These are phyloP conservation scores for Ceratosolen fusciceps DNA, from an alignment of 1,140 invertebrate species.

Conservation along the genomic window DNA sequence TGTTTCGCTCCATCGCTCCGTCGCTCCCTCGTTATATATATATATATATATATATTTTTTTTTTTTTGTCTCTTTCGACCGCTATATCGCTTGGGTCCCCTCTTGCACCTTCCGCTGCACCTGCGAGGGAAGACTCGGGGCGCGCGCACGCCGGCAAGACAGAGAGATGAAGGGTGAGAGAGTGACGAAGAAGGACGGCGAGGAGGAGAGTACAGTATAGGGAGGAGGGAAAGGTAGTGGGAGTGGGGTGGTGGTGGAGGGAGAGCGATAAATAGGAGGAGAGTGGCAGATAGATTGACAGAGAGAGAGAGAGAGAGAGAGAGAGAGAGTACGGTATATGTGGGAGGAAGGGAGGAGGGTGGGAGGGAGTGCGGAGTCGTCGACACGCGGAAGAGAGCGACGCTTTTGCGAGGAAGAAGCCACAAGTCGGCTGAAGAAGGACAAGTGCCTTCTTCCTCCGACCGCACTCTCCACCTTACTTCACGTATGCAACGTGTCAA, in stretches of 20 bases:
- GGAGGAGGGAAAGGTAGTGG: neutral
- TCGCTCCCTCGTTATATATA: neutral
- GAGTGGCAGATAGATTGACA: neutral
- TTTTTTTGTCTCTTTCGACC: neutral
- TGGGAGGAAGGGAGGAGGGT: neutral
- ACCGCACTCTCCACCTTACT: neutral
- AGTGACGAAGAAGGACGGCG: too few species aligned
- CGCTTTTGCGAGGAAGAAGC: constrained; percentile 7
- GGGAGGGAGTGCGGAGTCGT: too few species aligned
- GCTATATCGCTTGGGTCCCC: neutral
- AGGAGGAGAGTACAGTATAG: neutral
- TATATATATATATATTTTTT: neutral
- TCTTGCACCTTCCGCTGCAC: neutral
- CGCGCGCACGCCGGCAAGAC: neutral
- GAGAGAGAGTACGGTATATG: neutral
- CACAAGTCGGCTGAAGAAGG: neutral
- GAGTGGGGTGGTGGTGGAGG: neutral
- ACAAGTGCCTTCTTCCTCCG: neutral
- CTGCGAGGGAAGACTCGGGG: constrained; percentile 6
- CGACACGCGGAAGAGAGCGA: neutral
- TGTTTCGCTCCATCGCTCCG: neutral
- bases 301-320: neutral
- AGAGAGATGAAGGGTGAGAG: neutral
- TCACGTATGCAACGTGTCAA: neutral
- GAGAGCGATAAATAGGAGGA: neutral